These are phyloP conservation scores for Pholis gunnellus DNA, from an alignment of 2,113 vertebrate species.

Conservation along the genomic window DNA sequence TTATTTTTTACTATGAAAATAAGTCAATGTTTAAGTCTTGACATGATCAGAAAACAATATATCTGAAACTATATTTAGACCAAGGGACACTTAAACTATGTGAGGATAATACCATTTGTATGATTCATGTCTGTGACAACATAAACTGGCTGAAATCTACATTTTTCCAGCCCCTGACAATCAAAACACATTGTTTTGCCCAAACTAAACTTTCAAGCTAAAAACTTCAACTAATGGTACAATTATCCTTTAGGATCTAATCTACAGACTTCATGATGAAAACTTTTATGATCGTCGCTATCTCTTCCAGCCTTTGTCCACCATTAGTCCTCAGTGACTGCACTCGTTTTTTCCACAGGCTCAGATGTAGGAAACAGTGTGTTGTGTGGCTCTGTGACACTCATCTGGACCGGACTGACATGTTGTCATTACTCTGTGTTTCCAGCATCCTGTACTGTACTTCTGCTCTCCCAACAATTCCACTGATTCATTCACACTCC, in stretches of 20 bases:
- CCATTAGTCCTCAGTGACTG: constrained; percentile 29
- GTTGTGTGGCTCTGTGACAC: constrained; percentile 30
- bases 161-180: not conserved
- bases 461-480: constrained; percentile 37
- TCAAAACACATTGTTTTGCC: not conserved
- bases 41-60: not conserved
- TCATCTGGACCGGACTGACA: constrained; percentile 30
- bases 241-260: not conserved
- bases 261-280: constrained; percentile 7
- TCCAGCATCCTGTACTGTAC: constrained; percentile 45
- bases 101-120: not conserved
- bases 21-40: not conserved
- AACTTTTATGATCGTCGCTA: not conserved
- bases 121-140: not conserved
- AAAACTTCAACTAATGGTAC: not conserved
- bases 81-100: not conserved
- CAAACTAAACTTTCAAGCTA: not conserved
- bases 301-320: constrained; percentile 15
- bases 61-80: not conserved
- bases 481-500: constrained; percentile 35
- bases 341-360: constrained; percentile 32
- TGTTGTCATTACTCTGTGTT: constrained; percentile 56
- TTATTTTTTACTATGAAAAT: not conserved
- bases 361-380: constrained; percentile 58
- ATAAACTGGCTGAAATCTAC: not conserved